Evolutionary conservation across 2,888 invertebrate species (phyloP).

Genomic region (Aporophyla nigra): DNA sequence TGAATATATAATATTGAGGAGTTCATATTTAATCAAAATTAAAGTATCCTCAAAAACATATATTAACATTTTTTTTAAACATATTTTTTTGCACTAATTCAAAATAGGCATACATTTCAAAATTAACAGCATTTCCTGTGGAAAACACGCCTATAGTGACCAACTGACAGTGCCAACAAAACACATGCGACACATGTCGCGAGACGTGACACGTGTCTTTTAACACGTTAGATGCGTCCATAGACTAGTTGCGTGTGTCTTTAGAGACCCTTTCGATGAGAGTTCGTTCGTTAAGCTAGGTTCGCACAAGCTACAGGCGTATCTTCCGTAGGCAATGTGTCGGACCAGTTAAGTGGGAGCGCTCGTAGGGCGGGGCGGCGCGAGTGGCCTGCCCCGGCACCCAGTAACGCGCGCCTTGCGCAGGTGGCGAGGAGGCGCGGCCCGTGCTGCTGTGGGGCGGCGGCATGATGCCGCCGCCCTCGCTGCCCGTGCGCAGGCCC

Average conservation of each 20-base stretch:
- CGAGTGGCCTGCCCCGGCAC: conserved; percentile 21
- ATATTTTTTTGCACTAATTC: neutral
- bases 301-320: conserved; percentile 36
- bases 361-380: conserved; percentile 52
- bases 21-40: neutral
- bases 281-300: neutral
- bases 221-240: neutral
- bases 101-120: neutral
- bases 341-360: conserved; percentile 57
- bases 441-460: conserved; percentile 82
- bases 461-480: conserved; percentile 91
- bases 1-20: neutral
- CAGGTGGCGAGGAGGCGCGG: conserved; percentile 80
- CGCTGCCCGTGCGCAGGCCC: conserved; percentile 92
- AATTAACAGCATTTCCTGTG: conserved; percentile 44
- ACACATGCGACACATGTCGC: conserved; percentile 4
- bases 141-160: conserved; percentile 49
- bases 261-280: neutral
- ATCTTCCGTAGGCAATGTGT: conserved; percentile 44
- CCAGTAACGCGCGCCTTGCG: conserved; percentile 29
- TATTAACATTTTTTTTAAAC: neutral
- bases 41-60: neutral
- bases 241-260: conserved; percentile 2
- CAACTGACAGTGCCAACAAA: conserved; percentile 1
- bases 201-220: conserved; percentile 5